Conservation (phyloP, 2,888 invertebrate genomes). For the Schizaphis graminum region DNA sequence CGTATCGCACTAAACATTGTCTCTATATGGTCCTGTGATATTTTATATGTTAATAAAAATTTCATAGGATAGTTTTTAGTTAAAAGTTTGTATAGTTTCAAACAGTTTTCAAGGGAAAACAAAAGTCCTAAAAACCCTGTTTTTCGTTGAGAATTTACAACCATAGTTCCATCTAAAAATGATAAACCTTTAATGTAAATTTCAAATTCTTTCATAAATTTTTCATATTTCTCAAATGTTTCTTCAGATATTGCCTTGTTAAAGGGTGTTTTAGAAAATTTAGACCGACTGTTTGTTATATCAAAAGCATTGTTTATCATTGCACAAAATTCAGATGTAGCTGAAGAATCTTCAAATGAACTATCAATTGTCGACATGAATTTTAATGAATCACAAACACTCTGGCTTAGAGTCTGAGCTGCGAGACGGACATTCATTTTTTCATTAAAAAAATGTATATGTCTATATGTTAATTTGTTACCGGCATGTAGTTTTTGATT, state of each 20-base stretch:
- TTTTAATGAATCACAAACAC: conserved; percentile 18
- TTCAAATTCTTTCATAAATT: neutral
- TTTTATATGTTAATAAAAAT: conserved; percentile 23
- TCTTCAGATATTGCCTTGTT: neutral
- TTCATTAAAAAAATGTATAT: too few relatives aligned
- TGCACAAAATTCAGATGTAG: neutral
- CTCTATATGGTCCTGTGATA: too few relatives aligned
- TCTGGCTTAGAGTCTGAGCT: conserved; percentile 15
- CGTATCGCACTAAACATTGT: too few relatives aligned
- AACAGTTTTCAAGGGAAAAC: conserved; percentile 25
- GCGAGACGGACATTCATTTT: conserved; percentile 36
- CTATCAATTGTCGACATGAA: neutral
- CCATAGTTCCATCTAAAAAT: neutral
- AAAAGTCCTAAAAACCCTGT: conserved; percentile 7
- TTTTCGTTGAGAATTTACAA: conserved; percentile 4
- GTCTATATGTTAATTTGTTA: too few relatives aligned
- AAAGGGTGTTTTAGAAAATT: neutral
- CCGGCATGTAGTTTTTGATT: neutral
- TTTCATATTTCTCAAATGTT: neutral
- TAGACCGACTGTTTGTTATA: neutral
- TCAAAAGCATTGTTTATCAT: conserved; percentile 24
- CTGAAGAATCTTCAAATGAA: neutral
- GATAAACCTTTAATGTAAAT: neutral
- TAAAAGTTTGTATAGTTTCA: neutral
- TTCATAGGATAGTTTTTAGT: neutral